Base-by-base conservation (phyloP, 2,888 invertebrate genomes). In the Drosophila algonquin region DNA sequence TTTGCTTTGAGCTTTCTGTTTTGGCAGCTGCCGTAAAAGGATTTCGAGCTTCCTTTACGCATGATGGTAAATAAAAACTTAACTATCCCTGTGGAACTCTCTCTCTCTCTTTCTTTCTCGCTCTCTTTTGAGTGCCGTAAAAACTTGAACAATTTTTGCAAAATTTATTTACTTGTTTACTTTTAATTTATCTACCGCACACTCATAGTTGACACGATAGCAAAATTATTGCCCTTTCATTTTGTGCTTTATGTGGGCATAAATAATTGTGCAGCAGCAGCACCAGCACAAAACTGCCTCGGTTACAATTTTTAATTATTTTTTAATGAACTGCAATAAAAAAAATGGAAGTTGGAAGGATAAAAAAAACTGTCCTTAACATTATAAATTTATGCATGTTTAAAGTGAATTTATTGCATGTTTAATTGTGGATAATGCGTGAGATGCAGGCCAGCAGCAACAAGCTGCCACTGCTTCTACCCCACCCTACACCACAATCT, bases 151-250 rank as follows among this genome's bases (percentile, higher is more conserved):
- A 73, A 58, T 70, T 61, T 63, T 69, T 69, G 14, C 27, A 44
- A 63, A 76, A 75, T 81, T 62, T 79, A 81, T 82, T 58, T 61
- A 75, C 75, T 75, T 80, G 73, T 88, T 82, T 80, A 65, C 61
- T 78, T 82, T 84, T 84, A 84, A 84, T 84, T 88, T 84, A 88
- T 84, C 70, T 80, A 80, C 87, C 80, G 73, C 56, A 69, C 76
- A 80, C 89, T 84, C 88, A 88, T 75, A 80, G 83, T 88, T 76
- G 89, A 84, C 83, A 86, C 51, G 56, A 76, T 50, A 51, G 76
- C 74, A 86, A 88, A 88, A 88, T 84, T 86, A 84, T 83, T 84
- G 78, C 87, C 40, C 68, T 84, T 84, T 88, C 86, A 86, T 88
- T 88, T 86, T 75, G 80, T 86, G 72, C 74, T 82, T 86, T 80